phyloP scores from a whole-genome alignment of 2,113 vertebrate genomes.

The Sceloporus undulatus region DNA sequence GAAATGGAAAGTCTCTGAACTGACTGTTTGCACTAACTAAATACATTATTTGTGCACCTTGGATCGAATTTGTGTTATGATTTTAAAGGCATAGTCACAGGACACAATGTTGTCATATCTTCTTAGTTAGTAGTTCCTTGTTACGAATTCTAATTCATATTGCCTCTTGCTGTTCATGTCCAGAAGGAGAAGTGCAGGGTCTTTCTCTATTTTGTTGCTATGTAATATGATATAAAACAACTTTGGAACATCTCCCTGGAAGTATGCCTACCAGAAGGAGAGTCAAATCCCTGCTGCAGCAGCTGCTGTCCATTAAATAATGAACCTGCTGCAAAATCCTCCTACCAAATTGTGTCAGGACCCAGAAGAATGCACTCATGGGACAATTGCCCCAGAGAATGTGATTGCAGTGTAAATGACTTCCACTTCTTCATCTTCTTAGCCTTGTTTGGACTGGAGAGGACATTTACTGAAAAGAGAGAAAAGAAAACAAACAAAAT shows the following conservation, averaged over 20 bases:
- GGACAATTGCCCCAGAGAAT: neutral
- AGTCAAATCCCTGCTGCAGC: conserved; percentile 66
- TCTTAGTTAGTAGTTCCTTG: conserved; percentile 60
- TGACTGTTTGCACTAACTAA: conserved; percentile 34
- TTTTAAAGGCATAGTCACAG: conserved; percentile 50
- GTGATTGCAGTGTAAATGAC: neutral
- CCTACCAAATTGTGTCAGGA: conserved; percentile 37
- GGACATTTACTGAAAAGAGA: conserved; percentile 25
- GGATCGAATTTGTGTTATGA: conserved; percentile 49
- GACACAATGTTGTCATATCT: conserved; percentile 57
- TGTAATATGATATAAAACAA: conserved; percentile 77
- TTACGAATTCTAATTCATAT: conserved; percentile 59
- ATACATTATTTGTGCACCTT: conserved; percentile 57
- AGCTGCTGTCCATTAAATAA: conserved; percentile 79
- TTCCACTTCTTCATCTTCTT: neutral
- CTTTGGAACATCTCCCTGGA: conserved; percentile 60
- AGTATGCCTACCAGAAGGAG: conserved; percentile 54
- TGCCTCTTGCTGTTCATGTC: conserved; percentile 23
- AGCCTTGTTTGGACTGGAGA: neutral
- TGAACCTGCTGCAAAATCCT: conserved; percentile 45
- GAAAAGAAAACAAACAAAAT: neutral
- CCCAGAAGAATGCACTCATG: conserved; percentile 35
- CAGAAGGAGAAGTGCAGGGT: conserved; percentile 46
- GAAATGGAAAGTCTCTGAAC: conserved; percentile 37
- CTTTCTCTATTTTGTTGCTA: conserved; percentile 67